Conservation (phyloP, 2,797 vertebrate genomes). For the Xiphorhynchus erythropygius region DNA sequence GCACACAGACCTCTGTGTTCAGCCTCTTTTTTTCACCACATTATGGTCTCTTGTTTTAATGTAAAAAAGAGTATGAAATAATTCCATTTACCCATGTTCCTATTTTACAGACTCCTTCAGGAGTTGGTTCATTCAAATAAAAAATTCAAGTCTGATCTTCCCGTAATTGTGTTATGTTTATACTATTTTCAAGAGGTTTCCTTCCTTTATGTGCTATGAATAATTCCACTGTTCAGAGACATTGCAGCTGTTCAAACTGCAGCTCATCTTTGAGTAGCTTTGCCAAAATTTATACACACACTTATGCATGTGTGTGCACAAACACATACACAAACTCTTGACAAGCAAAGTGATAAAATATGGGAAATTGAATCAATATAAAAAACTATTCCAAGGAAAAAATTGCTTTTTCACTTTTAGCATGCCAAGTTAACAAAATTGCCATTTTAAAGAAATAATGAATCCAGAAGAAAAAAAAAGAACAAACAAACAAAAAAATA, state of each 20-base stretch:
- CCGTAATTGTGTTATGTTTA: neutral
- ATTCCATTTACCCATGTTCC: neutral
- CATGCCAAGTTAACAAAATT: neutral
- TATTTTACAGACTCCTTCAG: slow-evolving; percentile 28
- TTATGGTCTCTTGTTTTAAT: neutral
- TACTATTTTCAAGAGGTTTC: slow-evolving; percentile 37
- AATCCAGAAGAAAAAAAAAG: neutral
- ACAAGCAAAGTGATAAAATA: neutral
- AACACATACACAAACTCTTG: neutral
- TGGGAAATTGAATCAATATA: neutral
- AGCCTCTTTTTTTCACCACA: neutral
- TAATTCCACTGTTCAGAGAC: slow-evolving; percentile 43
- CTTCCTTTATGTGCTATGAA: slow-evolving; percentile 38
- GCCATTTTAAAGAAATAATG: neutral
- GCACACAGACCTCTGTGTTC: neutral
- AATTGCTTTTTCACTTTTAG: neutral
- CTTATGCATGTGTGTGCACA: neutral
- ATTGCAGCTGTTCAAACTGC: slow-evolving; percentile 42
- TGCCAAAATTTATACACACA: neutral
- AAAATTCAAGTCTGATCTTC: slow-evolving; percentile 1
- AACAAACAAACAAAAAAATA: neutral
- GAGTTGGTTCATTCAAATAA: neutral
- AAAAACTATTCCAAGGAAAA: neutral
- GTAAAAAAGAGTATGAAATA: neutral
- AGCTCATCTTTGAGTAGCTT: neutral